phyloP scores from a whole-genome alignment of 2,888 invertebrate genomes.

The Callimorpha dominula region DNA sequence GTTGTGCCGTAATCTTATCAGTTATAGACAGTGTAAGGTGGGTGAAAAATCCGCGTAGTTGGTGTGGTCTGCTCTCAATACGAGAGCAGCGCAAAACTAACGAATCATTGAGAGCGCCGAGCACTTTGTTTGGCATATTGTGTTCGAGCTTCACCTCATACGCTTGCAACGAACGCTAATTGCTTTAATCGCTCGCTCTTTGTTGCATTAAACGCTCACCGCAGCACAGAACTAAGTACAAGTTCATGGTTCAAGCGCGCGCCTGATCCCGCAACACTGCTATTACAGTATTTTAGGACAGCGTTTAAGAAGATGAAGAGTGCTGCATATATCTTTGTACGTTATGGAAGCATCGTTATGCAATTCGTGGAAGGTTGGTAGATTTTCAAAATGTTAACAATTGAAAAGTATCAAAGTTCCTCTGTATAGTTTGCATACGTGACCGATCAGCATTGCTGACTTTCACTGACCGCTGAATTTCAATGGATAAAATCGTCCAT shows the following conservation, averaged over 20 bases:
- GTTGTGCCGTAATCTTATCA: neutral
- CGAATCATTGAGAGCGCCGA: slow-evolving; percentile 26
- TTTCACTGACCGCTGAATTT: no score
- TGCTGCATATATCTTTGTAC: neutral
- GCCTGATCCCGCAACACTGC: slow-evolving; percentile 13
- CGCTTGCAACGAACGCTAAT: slow-evolving; percentile 43
- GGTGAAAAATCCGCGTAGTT: neutral
- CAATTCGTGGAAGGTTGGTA: no score
- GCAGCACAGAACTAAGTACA: slow-evolving; percentile 6
- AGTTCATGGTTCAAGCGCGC: slow-evolving; percentile 2
- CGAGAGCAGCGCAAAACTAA: neutral
- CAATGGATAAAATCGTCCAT: no score
- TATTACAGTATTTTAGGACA: neutral
- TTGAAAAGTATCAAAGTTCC: neutral
- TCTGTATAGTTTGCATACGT: neutral
- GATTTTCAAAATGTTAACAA: neutral
- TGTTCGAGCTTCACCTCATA: slow-evolving; percentile 14
- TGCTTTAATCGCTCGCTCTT: slow-evolving; percentile 59
- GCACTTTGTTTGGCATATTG: slow-evolving; percentile 38
- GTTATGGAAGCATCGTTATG: neutral
- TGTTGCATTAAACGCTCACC: slow-evolving; percentile 43
- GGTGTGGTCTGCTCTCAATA: neutral
- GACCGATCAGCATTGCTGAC: no score
- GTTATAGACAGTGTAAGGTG: neutral
- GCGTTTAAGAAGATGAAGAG: neutral